Evolutionary conservation across 2,113 vertebrate species (phyloP), one percentile per base, ranked within the genome.

Genomic region (Heloderma charlesbogerti): DNA sequence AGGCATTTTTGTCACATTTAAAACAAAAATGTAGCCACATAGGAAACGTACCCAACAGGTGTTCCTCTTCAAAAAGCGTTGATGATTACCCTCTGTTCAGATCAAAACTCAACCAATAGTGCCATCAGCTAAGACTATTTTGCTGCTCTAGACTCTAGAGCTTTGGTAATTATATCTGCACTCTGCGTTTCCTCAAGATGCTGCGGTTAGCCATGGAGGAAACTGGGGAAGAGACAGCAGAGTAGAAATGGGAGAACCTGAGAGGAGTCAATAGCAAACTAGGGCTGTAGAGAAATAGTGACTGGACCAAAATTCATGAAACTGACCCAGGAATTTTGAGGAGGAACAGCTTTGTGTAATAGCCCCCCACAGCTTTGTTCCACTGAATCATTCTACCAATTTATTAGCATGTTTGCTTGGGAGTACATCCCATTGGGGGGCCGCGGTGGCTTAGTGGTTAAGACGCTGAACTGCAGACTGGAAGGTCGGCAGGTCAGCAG

Each of bases 81-180:
- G 2, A 22, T 6, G 0, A 5, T 37, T 72, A 89, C 63, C n/a
- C 63, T 43, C 94, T 89, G 78, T 75, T 86, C 34, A 90, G 91
- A 92, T 90, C 54, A 93, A 90, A 66, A 54, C 60, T 16, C 18
- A 34, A 57, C 78, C 45, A 72, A 60, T 22, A 69, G 82, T 88
- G 84, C 84, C 31, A 71, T 6, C 8, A 66, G 10, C 0, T 91
- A 71, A 91, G 10, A 43, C 85, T 89, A 4, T 12, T 54, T 63
- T 45, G 89, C 40, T 45, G 34, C 18, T 13, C 66, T 51, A 69
- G 27, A 89, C 48, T 78, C 4, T 45, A 31, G 15, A 18, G 5
- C 51, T 86, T 91, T 57, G 18, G 7, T 25, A 83, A 13, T 57
- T 83, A 16, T 75, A 13, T 51, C 48, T 31, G 0, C 0, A 86